Percentiles rank a stretch among this genome's conserved stretches.
phyloP scores from a whole-genome alignment of 2,888 invertebrate species.

The Lasioglossum oenotherae region DNA sequence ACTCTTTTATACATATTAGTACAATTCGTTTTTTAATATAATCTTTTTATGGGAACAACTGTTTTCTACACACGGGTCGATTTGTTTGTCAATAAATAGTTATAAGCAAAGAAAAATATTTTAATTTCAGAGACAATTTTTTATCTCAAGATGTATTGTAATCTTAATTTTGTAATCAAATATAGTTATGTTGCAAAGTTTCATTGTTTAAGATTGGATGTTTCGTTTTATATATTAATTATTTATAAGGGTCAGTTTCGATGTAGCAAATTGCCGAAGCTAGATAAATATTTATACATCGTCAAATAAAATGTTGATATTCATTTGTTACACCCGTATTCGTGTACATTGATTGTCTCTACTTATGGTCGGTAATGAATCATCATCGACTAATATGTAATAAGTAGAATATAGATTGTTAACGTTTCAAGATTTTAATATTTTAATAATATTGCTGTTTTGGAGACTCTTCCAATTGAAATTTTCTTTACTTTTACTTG shows the following conservation, averaged over 20 bases:
- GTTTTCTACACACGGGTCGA: background rate
- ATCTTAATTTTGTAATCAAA: background rate
- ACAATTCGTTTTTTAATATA: background rate
- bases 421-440: background rate
- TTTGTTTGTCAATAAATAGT: background rate
- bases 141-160: background rate
- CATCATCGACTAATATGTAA: constrained; percentile 23
- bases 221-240: background rate
- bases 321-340: constrained; percentile 29
- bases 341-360: constrained; percentile 66
- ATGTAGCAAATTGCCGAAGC: background rate
- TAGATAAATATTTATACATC: background rate
- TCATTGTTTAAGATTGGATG: background rate
- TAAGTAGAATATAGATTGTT: constrained; percentile 1
- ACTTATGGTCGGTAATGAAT: constrained; percentile 56
- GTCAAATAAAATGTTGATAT: constrained; percentile 23
- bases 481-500: constrained; percentile 10
- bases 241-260: background rate
- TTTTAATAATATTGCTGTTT: background rate
- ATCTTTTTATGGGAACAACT: background rate
- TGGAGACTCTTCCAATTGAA: background rate
- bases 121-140: background rate
- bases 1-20: background rate
- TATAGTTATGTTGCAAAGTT: background rate
- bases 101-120: background rate